Percentiles rank a stretch among this genome's conserved stretches.
Conservation (phyloP, 2,888 invertebrate species). For the Dryococelus australis region DNA sequence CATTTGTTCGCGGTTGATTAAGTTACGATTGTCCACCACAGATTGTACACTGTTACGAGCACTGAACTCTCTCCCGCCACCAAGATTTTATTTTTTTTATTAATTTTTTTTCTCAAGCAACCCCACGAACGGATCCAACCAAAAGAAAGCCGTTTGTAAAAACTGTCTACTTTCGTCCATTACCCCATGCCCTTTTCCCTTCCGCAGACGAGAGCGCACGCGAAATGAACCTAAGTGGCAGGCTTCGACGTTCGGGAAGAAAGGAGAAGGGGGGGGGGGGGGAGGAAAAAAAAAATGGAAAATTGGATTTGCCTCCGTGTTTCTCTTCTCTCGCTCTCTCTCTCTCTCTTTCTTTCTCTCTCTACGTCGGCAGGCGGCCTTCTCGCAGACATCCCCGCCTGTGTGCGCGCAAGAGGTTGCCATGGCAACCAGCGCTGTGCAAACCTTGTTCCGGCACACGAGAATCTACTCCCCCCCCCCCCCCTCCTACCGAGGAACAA, state of each 20-base stretch:
- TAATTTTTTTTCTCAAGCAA: too few species aligned
- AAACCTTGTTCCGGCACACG: conserved; percentile 25
- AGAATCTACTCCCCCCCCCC: background rate
- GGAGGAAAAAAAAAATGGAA: background rate
- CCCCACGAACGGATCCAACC: background rate
- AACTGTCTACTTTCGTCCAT: background rate
- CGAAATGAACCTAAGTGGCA: conserved; percentile 8
- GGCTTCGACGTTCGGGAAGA: background rate
- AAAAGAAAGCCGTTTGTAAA: background rate
- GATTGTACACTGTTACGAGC: background rate
- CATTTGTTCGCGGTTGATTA: background rate
- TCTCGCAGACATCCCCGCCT: background rate
- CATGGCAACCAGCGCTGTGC: conserved; percentile 27
- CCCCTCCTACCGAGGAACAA: background rate
- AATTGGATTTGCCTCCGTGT: background rate
- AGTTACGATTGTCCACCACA: background rate
- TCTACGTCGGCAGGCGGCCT: too few species aligned
- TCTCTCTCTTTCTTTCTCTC: background rate
- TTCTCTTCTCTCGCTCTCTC: background rate
- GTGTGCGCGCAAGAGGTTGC: conserved; percentile 22
- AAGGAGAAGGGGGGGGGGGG: background rate
- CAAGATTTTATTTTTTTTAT: too few species aligned
- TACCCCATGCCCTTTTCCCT: background rate
- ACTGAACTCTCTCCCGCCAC: background rate
- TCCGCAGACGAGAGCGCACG: background rate